Evolutionary conservation across 2,888 invertebrate genomes (phyloP).

Genomic region (Dorcus hopei): DNA sequence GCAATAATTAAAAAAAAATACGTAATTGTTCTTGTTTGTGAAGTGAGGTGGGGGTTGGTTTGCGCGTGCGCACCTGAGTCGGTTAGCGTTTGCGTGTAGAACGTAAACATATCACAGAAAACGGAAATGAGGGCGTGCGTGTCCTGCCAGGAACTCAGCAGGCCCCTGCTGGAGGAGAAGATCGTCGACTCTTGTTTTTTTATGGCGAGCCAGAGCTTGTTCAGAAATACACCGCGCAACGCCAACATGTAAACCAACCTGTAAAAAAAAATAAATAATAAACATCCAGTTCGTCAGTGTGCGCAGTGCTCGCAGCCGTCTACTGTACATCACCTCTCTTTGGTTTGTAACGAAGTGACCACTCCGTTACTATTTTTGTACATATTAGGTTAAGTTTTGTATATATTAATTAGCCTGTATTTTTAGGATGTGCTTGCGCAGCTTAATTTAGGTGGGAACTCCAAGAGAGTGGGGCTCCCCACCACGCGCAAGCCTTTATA

Average conservation of each 20-base stretch:
- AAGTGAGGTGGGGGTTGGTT: neutral
- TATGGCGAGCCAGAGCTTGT: constrained; percentile 43
- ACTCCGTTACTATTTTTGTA: too few species aligned
- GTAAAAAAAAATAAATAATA: neutral
- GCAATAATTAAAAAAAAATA: neutral
- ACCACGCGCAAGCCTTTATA: too few species aligned
- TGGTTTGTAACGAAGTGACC: too few species aligned
- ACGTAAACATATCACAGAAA: constrained; percentile 49
- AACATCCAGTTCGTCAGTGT: too few species aligned
- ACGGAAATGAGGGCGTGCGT: constrained; percentile 44
- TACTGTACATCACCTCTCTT: too few species aligned
- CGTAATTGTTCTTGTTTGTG: neutral
- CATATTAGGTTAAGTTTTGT: too few species aligned
- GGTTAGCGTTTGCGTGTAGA: constrained; percentile 48
- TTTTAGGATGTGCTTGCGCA: too few species aligned
- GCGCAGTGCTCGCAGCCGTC: too few species aligned
- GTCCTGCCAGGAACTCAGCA: constrained; percentile 41
- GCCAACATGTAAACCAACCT: constrained; percentile 46
- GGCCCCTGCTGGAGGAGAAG: constrained; percentile 36
- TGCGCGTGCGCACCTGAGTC: constrained; percentile 37
- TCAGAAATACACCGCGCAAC: constrained; percentile 43
- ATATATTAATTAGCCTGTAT: too few species aligned
- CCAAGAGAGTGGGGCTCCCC: too few species aligned
- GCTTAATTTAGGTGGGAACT: too few species aligned
- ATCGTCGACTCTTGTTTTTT: constrained; percentile 33